Evolutionary conservation across 2,888 invertebrate species (phyloP).

Genomic region (Spodoptera littoralis): DNA sequence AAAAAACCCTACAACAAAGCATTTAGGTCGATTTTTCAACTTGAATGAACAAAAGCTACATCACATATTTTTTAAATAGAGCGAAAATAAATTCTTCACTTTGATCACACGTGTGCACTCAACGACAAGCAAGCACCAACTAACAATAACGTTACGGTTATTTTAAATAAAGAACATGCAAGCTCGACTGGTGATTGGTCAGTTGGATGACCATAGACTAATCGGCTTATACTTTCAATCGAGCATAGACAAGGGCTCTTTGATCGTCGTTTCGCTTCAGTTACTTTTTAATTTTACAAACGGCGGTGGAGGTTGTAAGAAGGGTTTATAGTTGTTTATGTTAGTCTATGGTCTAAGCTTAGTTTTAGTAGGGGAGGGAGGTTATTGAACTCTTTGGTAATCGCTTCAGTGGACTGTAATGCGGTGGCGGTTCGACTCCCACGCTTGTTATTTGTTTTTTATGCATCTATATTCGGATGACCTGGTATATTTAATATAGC

Average conservation of each 20-base stretch:
- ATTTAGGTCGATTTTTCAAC: constrained; percentile 52
- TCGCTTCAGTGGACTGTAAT: no score
- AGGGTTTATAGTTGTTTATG: constrained; percentile 8
- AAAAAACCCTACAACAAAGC: constrained; percentile 22
- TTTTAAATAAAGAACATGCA: constrained; percentile 78
- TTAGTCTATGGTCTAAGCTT: not conserved
- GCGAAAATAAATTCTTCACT: constrained; percentile 49
- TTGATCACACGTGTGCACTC: constrained; percentile 60
- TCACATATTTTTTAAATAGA: constrained; percentile 63
- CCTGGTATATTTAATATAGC: no score
- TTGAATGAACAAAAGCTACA: constrained; percentile 25
- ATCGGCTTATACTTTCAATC: constrained; percentile 76
- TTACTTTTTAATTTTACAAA: constrained; percentile 74
- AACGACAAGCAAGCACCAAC: constrained; percentile 57
- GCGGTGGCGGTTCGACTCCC: no score
- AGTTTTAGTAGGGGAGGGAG: no score
- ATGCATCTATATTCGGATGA: no score
- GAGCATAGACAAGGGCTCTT: constrained; percentile 71
- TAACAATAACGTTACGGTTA: constrained; percentile 63
- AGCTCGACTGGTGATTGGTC: constrained; percentile 77
- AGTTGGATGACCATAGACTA: constrained; percentile 75
- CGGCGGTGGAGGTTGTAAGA: constrained; percentile 36
- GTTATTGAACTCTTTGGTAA: no score
- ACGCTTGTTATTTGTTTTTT: no score
- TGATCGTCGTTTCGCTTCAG: constrained; percentile 73